Evolutionary conservation across 2,888 invertebrate genomes (phyloP).

Genomic region (Ochlodes sylvanus): DNA sequence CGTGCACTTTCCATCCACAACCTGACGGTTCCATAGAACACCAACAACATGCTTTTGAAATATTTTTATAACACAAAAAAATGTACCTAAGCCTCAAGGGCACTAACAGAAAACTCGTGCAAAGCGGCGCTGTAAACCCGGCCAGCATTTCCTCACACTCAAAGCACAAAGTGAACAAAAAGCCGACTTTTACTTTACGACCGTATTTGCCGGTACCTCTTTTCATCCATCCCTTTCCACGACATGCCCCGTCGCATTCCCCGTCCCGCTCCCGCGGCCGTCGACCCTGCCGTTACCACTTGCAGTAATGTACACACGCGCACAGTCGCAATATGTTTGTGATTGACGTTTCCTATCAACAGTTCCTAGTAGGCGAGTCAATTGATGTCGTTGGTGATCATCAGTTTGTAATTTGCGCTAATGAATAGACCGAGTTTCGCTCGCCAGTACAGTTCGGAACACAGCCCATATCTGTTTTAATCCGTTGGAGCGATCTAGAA

Average conservation of each 20-base stretch:
- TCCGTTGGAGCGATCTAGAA: background rate
- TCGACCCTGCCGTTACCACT: conserved; percentile 60
- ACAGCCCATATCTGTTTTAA: background rate
- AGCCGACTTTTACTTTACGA: conserved; percentile 68
- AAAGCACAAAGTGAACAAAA: conserved; percentile 57
- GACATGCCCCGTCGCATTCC: conserved; percentile 39
- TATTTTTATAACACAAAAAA: background rate
- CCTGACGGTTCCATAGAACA: too few species aligned
- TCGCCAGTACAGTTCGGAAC: background rate
- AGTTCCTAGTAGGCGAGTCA: conserved; percentile 29
- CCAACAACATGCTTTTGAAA: too few species aligned
- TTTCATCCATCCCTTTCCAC: conserved; percentile 48
- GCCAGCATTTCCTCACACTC: conserved; percentile 54
- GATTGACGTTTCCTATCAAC: conserved; percentile 36
- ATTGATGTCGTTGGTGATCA: conserved; percentile 25
- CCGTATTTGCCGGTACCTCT: conserved; percentile 65
- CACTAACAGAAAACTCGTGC: conserved; percentile 31
- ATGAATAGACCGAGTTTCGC: background rate
- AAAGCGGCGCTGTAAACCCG: conserved; percentile 47
- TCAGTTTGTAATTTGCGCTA: conserved; percentile 21
- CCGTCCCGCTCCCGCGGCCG: conserved; percentile 61
- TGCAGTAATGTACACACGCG: conserved; percentile 41
- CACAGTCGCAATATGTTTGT: conserved; percentile 14
- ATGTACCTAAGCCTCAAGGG: background rate
- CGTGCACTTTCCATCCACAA: too few species aligned